Base-by-base conservation (phyloP, 2,113 vertebrate genomes). In the Telmatochromis brachygnathus region DNA sequence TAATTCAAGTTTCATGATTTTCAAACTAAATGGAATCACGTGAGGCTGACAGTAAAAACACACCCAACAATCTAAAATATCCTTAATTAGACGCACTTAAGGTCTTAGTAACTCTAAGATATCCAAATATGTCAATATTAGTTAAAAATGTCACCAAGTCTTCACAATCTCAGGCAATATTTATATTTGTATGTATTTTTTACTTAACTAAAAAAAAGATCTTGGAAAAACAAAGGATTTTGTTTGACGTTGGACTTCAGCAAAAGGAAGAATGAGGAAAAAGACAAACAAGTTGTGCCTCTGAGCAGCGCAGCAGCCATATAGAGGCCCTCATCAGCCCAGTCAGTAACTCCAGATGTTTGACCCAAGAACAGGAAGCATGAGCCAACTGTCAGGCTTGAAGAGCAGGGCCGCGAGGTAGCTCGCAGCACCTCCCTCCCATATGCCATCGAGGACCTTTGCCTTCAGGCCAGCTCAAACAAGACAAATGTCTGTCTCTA, bases 301-400 rank as follows among this genome's bases (percentile, higher is more conserved):
- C 28, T n/a, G 80, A 84, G 75, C 55, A 3, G 54, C 14, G 5
- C 54, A 73, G 79, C 13, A 45, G 85, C 84, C 90, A 89, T 82
- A 83, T 88, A 89, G 82, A 88, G 7, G 53, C 19, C 47, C 17
- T 56, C 39, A 1, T 81, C 83, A 84, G 73, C 75, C 68, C 42
- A 54, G 81, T 21, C 53, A 47, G 73, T 28, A 84, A 49, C 79
- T 92, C 88, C 89, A 93, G 89, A 90, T 93, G 87, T 89, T 84
- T 89, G 19, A 83, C 37, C 73, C 30, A 17, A 47, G 85, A 56
- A 45, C 39, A 82, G 45, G 23, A 79, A 68, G 55, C 79, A 45
- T 2, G 9, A 56, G 45, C 84, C 82, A 91, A 92, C 86, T 89
- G 87, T 85, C 85, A 49, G 86, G 80, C 60, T 79, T 47, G 55